A percentile compares a stretch with the other conserved stretches of the same genome.
Evolutionary conservation across 2,113 vertebrate species (phyloP).

Genomic region (Himantopus leucocephalus): DNA sequence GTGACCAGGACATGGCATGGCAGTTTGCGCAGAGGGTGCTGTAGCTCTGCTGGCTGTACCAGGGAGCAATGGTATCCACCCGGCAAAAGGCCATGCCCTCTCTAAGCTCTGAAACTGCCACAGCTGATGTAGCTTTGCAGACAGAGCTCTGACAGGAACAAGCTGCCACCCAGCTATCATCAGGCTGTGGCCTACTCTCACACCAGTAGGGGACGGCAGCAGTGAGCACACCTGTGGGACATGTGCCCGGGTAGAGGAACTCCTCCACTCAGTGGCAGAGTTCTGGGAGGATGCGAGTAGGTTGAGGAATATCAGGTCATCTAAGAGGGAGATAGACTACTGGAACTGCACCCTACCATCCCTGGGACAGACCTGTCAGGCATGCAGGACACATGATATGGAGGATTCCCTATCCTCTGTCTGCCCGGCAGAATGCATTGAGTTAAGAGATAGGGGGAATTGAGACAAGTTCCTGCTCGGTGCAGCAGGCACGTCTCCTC

Average conservation of each 20-base stretch:
- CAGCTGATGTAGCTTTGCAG: not conserved
- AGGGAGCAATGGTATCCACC: not conserved
- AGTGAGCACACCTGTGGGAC: too few species aligned
- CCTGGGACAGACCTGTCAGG: not conserved
- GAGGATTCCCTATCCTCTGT: not conserved
- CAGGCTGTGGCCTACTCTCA: too few species aligned
- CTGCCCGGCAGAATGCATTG: not conserved
- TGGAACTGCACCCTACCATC: not conserved
- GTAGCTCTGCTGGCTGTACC: not conserved
- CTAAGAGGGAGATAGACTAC: too few species aligned
- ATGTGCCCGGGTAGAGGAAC: too few species aligned
- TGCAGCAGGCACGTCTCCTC: not conserved
- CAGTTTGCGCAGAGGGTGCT: not conserved
- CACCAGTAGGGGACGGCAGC: too few species aligned
- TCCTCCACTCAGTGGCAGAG: too few species aligned
- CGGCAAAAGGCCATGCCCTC: not conserved
- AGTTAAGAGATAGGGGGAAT: not conserved
- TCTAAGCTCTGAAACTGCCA: not conserved
- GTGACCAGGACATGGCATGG: too few species aligned
- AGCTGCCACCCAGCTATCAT: too few species aligned
- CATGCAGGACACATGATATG: not conserved
- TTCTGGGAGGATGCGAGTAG: too few species aligned
- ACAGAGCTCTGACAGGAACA: not conserved
- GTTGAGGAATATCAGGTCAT: too few species aligned
- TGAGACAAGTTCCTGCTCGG: not conserved